These are phyloP conservation scores for Drosophila austrosaltans DNA, from an alignment of 2,888 invertebrate genomes.

Conservation along the genomic window DNA sequence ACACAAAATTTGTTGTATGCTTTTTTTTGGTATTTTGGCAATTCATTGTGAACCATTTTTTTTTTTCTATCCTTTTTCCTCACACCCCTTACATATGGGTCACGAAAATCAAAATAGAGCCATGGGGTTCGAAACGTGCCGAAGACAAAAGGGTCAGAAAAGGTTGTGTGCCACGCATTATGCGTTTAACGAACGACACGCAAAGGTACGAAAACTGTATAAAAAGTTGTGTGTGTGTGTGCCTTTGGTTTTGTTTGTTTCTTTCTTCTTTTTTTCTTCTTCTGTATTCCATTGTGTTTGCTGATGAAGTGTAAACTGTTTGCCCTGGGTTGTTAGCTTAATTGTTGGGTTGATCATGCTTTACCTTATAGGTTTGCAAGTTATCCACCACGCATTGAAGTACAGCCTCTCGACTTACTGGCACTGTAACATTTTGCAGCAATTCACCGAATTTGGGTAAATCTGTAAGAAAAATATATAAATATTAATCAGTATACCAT, in stretches of 20 bases:
- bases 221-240: slow-evolving; percentile 16
- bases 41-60: slow-evolving; percentile 53
- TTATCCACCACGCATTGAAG: slow-evolving; percentile 89
- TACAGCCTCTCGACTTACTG: slow-evolving; percentile 88
- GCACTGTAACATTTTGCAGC: slow-evolving; percentile 88
- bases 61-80: slow-evolving; percentile 16
- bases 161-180: slow-evolving; percentile 64
- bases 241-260: too few species aligned
- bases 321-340: slow-evolving; percentile 37
- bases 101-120: slow-evolving; percentile 61
- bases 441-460: slow-evolving; percentile 87
- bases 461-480: slow-evolving; percentile 83
- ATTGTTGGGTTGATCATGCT: slow-evolving; percentile 11
- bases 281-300: slow-evolving; percentile 26
- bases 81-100: slow-evolving; percentile 37
- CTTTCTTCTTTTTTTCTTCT: slow-evolving; percentile 41
- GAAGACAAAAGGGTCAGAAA: slow-evolving; percentile 35
- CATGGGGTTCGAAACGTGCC: slow-evolving; percentile 56
- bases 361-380: slow-evolving; percentile 88
- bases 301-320: slow-evolving; percentile 74
- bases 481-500: neutral
- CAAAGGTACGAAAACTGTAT: slow-evolving; percentile 23
- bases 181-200: slow-evolving; percentile 59
- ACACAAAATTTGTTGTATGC: slow-evolving; percentile 56
- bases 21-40: slow-evolving; percentile 43